A percentile compares a stretch with the other conserved stretches of the same genome.
phyloP scores from a whole-genome alignment of 1,140 invertebrate genomes.

The Neotoxoptera formosana region DNA sequence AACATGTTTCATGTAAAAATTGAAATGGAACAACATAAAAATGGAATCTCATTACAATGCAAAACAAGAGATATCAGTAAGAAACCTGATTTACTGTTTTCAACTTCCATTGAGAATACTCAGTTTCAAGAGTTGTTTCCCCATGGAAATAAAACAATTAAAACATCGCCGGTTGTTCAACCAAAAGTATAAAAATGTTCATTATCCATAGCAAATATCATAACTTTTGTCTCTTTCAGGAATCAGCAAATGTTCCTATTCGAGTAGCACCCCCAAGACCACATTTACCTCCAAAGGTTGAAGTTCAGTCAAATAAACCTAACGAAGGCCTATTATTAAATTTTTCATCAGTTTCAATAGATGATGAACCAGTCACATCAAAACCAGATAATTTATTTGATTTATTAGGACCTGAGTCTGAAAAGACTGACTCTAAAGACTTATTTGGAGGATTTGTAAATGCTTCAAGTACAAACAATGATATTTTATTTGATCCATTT shows the following conservation, averaged over 20 bases:
- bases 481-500: constrained; percentile 47
- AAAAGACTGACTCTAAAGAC: constrained; percentile 50
- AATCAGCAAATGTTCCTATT: constrained; percentile 15
- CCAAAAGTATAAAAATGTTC: neutral
- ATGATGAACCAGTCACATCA: constrained; percentile 20
- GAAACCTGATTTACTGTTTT: constrained; percentile 15
- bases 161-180: neutral
- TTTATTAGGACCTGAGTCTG: constrained; percentile 38
- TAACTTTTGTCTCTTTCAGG: constrained; percentile 12
- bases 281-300: neutral
- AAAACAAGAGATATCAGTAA: constrained; percentile 32
- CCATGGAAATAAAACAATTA: neutral
- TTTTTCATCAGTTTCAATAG: constrained; percentile 45
- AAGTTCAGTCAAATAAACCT: constrained; percentile 23
- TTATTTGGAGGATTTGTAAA: constrained; percentile 46
- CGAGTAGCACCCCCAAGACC: constrained; percentile 26
- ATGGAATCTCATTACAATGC: constrained; percentile 46
- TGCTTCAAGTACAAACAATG: constrained; percentile 37
- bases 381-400: constrained; percentile 46
- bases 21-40: constrained; percentile 57
- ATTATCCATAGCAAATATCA: neutral
- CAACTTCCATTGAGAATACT: constrained; percentile 34
- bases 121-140: constrained; percentile 46
- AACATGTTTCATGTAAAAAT: constrained; percentile 68
- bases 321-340: constrained; percentile 52